phyloP scores from a whole-genome alignment of 2,888 invertebrate species.

The Andrena fulva region DNA sequence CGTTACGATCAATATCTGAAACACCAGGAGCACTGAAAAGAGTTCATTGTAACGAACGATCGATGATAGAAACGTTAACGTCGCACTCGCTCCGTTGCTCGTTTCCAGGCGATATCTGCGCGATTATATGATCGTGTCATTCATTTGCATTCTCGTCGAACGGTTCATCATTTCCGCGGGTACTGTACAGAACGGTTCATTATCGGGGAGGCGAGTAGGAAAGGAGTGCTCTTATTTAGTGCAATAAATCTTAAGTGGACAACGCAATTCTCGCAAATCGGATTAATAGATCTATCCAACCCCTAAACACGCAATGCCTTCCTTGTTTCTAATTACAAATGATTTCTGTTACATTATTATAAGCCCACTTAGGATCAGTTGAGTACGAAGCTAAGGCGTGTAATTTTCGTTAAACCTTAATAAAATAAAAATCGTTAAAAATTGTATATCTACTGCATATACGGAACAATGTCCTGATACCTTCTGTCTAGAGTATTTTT shows the following conservation, averaged over 20 bases:
- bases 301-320: no score
- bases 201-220: not conserved
- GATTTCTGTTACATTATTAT: no score
- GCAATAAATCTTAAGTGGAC: not conserved
- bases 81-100: constrained; percentile 15
- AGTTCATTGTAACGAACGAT: constrained; percentile 60
- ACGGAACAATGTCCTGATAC: no score
- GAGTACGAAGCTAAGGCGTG: no score
- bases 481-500: no score
- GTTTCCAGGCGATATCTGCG: constrained; percentile 23
- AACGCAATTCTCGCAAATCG: not conserved
- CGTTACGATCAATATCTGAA: constrained; percentile 50
- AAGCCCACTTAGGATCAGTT: no score
- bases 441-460: no score
- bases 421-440: no score
- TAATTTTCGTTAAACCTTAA: no score
- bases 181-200: no score
- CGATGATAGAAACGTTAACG: constrained; percentile 62
- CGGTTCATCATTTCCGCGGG: constrained; percentile 5
- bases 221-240: not conserved
- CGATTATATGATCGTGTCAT: constrained; percentile 37
- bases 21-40: constrained; percentile 21
- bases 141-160: constrained; percentile 23
- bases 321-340: no score
- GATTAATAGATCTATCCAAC: no score